Evolutionary conservation across 1,140 invertebrate genomes (phyloP).

Genomic region (Galendromus occidentalis): DNA sequence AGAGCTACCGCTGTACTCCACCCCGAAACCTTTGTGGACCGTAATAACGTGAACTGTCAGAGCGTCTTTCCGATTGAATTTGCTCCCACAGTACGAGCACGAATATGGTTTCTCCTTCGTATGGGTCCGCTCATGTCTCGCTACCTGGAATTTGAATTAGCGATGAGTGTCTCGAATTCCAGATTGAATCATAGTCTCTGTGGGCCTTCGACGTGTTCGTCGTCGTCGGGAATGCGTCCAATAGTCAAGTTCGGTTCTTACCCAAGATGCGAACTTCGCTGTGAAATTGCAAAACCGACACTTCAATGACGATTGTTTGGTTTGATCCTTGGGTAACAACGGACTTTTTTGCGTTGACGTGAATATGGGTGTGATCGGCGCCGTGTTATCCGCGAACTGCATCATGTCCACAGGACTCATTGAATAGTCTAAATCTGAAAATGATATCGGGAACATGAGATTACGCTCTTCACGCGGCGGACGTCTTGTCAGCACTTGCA

Average conservation of each 20-base stretch:
- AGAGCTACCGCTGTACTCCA: too few species aligned
- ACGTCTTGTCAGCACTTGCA: too few species aligned
- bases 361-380: not conserved
- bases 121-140: conserved; percentile 21
- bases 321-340: too few species aligned
- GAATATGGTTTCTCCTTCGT: conserved; percentile 24
- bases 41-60: not conserved
- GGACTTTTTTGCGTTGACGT: too few species aligned
- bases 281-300: conserved; percentile 6
- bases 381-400: not conserved
- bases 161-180: too few species aligned
- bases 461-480: too few species aligned
- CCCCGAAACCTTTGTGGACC: conserved; percentile 3
- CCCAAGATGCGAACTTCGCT: conserved; percentile 1
- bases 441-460: too few species aligned
- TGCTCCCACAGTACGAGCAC: conserved; percentile 24
- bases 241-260: not conserved
- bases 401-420: not conserved
- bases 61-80: conserved; percentile 19
- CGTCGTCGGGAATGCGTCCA: too few species aligned
- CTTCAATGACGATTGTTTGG: not conserved
- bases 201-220: too few species aligned
- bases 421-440: not conserved
- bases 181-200: too few species aligned
- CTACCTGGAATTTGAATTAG: not conserved